Conservation (phyloP, 2,888 invertebrate genomes). For the Eumacrocentrus americanus region DNA sequence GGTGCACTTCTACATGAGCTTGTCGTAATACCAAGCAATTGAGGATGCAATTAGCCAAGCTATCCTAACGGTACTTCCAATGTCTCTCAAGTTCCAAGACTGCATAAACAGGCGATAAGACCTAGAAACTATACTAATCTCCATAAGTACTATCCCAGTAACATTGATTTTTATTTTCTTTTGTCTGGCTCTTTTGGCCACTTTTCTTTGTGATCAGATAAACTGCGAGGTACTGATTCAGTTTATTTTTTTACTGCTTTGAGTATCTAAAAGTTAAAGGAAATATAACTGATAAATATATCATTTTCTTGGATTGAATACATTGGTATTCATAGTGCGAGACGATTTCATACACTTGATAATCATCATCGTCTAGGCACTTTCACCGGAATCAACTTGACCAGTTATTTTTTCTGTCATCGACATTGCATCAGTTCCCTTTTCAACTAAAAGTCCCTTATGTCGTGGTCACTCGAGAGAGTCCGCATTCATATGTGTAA, state of each 20-base stretch:
- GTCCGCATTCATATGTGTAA: neutral
- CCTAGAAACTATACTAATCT: too few relatives aligned
- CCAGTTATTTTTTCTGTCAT: slow-evolving; percentile 14
- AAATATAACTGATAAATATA: too few relatives aligned
- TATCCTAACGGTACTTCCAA: slow-evolving; percentile 32
- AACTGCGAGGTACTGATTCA: too few relatives aligned
- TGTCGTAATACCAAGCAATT: slow-evolving; percentile 29
- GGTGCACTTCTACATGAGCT: too few relatives aligned
- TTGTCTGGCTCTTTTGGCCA: too few relatives aligned
- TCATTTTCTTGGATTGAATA: too few relatives aligned
- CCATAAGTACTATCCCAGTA: too few relatives aligned
- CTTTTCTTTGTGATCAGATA: too few relatives aligned
- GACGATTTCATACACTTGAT: slow-evolving; percentile 15
- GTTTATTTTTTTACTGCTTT: too few relatives aligned
- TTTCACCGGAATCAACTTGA: slow-evolving; percentile 23
- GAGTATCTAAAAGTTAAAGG: too few relatives aligned
- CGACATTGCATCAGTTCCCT: slow-evolving; percentile 17
- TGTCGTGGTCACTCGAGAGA: neutral
- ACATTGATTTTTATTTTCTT: too few relatives aligned
- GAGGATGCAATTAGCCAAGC: slow-evolving; percentile 38
- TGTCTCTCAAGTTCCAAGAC: slow-evolving; percentile 8
- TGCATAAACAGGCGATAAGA: neutral
- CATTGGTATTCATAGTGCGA: neutral
- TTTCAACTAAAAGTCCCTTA: neutral
- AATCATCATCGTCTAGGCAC: slow-evolving; percentile 18